Evolutionary conservation across 2,113 vertebrate genomes (phyloP).

Genomic region (Nycticebus coucang): DNA sequence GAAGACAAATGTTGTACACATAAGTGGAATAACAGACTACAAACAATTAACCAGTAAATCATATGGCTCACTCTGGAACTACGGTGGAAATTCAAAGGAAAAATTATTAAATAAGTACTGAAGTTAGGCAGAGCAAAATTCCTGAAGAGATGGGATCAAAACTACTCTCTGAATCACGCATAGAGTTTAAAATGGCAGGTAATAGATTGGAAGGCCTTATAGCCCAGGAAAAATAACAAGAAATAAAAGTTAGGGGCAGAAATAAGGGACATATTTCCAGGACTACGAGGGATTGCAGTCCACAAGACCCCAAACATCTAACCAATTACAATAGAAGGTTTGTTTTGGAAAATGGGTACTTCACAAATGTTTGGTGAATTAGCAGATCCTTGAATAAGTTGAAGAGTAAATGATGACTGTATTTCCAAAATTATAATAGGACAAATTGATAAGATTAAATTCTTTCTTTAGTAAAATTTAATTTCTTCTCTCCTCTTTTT

Average conservation of each 20-base stretch:
- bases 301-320: neutral
- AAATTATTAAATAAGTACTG: neutral
- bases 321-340: neutral
- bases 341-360: neutral
- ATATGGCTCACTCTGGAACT: neutral
- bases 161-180: neutral
- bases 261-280: neutral
- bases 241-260: neutral
- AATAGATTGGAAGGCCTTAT: neutral
- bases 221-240: neutral
- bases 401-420: neutral
- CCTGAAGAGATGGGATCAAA: neutral
- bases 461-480: neutral
- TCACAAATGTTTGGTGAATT: neutral
- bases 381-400: neutral
- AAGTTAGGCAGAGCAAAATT: neutral
- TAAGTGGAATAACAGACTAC: neutral
- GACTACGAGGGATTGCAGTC: neutral
- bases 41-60: neutral
- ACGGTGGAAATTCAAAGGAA: neutral
- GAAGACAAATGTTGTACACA: conserved; percentile 14
- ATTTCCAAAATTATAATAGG: neutral
- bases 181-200: neutral
- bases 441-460: neutral
- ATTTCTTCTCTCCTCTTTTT: neutral